These are phyloP conservation scores for Sigmodon hispidus DNA, from an alignment of 2,113 vertebrate species.

Conservation along the genomic window DNA sequence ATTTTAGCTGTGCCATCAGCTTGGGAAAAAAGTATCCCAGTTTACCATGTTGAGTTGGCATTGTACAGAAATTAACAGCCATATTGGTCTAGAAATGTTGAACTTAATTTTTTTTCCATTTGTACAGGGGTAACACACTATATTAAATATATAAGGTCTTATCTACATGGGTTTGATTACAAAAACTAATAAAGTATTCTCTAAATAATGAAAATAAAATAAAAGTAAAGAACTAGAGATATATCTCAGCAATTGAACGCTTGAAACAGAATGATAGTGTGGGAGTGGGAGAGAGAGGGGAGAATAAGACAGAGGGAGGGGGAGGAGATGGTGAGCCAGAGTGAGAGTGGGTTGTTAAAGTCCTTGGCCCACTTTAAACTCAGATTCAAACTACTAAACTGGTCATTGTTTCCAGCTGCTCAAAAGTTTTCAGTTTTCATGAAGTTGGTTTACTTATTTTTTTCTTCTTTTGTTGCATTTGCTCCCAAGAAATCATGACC, in stretches of 20 bases:
- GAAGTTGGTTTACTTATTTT: background rate
- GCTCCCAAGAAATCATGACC: background rate
- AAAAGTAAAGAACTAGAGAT: background rate
- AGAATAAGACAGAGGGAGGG: background rate
- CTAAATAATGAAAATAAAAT: no score
- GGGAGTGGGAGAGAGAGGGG: background rate
- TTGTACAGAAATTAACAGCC: slow-evolving; percentile 93
- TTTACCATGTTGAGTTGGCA: slow-evolving; percentile 89
- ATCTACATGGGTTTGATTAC: no score
- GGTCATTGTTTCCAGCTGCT: no score
- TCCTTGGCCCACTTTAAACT: background rate
- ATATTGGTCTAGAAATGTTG: slow-evolving; percentile 91
- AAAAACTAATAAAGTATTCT: no score
- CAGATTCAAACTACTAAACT: background rate
- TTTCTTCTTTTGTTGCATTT: background rate
- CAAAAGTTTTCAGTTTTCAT: background rate
- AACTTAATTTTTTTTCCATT: slow-evolving; percentile 90
- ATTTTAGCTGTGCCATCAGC: slow-evolving; percentile 90
- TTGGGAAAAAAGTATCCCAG: slow-evolving; percentile 88
- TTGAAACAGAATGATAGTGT: background rate
- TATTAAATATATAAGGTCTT: no score
- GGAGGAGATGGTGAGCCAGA: background rate
- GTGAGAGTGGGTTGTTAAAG: background rate
- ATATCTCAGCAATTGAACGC: background rate
- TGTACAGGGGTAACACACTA: no score